Conservation (phyloP, 2,797 vertebrate genomes). For the Onychomys leucogaster region DNA sequence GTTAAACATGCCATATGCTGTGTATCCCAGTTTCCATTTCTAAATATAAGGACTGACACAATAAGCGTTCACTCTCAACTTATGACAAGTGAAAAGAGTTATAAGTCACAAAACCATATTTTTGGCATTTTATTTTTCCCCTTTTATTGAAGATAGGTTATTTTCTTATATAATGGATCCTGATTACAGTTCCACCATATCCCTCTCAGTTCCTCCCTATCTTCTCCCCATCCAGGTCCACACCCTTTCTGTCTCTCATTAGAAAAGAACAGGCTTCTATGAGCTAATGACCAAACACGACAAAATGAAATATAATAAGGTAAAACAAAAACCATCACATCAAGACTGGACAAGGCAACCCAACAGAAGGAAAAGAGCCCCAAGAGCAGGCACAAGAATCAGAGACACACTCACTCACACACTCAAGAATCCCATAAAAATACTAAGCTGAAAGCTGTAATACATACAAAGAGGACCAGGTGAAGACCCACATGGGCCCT, state of each 20-base stretch:
- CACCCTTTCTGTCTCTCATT: not conserved
- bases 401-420: no score
- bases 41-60: not conserved
- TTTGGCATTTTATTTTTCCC: not conserved
- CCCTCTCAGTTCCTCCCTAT: not conserved
- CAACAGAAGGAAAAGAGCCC: not conserved
- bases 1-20: not conserved
- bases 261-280: not conserved
- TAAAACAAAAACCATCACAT: not conserved
- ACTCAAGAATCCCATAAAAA: not conserved
- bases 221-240: not conserved
- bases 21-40: not conserved
- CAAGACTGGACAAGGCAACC: not conserved
- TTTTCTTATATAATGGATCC: not conserved
- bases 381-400: not conserved
- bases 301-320: not conserved
- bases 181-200: fast-evolving
- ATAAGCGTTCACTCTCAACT: constrained; percentile 31
- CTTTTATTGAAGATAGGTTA: not conserved
- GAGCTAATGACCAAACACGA: no score
- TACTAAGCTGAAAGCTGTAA: not conserved
- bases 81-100: not conserved
- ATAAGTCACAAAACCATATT: not conserved
- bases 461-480: not conserved
- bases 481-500: no score